Conservation (phyloP, 2,113 vertebrate species). For the Lagenorhynchus albirostris region DNA sequence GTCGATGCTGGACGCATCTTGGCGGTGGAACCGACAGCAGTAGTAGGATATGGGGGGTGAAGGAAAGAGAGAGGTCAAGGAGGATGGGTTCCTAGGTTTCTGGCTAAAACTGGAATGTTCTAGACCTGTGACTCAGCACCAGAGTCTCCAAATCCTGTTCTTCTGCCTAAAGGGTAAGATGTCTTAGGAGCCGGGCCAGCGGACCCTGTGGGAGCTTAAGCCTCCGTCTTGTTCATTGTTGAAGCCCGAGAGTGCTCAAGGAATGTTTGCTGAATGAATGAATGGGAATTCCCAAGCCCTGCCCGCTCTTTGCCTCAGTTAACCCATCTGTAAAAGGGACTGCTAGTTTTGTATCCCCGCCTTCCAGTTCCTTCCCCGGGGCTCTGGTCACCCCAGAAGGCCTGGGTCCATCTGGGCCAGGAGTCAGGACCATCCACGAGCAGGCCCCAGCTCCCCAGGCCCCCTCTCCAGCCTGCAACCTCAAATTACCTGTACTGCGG, state of each 20-base stretch:
- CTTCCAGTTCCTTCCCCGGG: not conserved
- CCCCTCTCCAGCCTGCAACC: conserved; percentile 32
- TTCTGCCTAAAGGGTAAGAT: not conserved
- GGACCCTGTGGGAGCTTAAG: not conserved
- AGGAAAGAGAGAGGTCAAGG: not conserved
- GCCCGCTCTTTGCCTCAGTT: not conserved
- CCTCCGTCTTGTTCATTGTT: not conserved
- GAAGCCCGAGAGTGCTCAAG: not conserved
- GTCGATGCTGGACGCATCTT: not conserved
- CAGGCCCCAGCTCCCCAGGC: not conserved
- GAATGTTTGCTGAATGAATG: not conserved
- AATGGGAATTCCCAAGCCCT: not conserved
- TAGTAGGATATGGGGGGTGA: rapidly evolving
- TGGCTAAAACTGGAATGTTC: not conserved
- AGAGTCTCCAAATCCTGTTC: not conserved
- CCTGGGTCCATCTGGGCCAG: not conserved
- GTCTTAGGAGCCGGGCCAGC: not conserved
- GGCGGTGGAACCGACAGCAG: not conserved
- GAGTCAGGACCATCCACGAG: not conserved
- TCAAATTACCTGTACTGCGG: conserved; percentile 58
- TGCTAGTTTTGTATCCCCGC: not conserved
- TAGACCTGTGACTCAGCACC: not conserved
- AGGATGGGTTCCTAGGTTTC: not conserved
- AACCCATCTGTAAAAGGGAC: not conserved
- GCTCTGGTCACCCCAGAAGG: not conserved